A percentile compares a stretch with the other conserved stretches of the same genome.
phyloP scores from a whole-genome alignment of 2,888 invertebrate genomes.

The Hyppa rectilinea region DNA sequence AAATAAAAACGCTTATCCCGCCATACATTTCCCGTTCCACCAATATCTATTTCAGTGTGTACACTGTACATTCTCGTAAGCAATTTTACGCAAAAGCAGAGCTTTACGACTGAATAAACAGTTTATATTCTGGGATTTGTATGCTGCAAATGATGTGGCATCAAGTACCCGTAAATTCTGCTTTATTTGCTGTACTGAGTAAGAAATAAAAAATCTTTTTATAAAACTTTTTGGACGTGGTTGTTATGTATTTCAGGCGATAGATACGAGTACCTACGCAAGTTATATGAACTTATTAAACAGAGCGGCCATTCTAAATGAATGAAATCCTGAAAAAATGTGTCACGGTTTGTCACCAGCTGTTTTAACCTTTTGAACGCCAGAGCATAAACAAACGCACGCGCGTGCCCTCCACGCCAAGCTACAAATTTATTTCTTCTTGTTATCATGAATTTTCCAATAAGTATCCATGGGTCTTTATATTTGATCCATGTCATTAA shows the following conservation, averaged over 20 bases:
- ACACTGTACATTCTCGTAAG: slow-evolving; percentile 4
- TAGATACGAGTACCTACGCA: neutral
- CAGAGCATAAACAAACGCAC: too few relatives aligned
- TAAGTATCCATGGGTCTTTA: too few relatives aligned
- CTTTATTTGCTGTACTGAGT: slow-evolving; percentile 15
- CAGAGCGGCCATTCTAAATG: neutral
- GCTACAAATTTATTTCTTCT: too few relatives aligned
- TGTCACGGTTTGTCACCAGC: neutral
- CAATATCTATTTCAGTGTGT: slow-evolving; percentile 4
- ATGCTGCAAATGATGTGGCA: slow-evolving; percentile 25
- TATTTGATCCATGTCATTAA: too few relatives aligned
- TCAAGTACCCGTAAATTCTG: slow-evolving; percentile 2
- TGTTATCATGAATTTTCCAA: too few relatives aligned
- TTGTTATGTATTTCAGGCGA: neutral
- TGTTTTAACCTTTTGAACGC: too few relatives aligned
- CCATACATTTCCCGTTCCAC: neutral
- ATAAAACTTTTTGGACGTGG: neutral
- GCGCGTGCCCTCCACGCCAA: too few relatives aligned
- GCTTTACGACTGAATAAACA: slow-evolving; percentile 42
- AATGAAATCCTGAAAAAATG: neutral
- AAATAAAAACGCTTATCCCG: neutral
- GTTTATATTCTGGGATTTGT: slow-evolving; percentile 34
- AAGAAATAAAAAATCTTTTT: neutral
- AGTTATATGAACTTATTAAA: neutral
- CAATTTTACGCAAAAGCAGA: slow-evolving; percentile 10